Conservation (phyloP, 2,797 vertebrate genomes). For the Bryconaethiops microstoma region DNA sequence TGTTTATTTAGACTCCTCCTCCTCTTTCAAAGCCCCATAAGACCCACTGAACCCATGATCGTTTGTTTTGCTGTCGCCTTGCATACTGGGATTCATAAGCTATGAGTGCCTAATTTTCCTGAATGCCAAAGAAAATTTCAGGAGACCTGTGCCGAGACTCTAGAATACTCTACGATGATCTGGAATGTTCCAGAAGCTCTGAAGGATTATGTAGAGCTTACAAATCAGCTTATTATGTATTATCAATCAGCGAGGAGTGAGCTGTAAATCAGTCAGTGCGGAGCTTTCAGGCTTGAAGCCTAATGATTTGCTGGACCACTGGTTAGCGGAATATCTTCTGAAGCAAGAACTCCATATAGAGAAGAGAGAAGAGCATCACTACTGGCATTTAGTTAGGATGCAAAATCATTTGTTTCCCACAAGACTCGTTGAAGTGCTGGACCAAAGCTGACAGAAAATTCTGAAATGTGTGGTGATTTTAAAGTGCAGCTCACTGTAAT, state of each 20-base stretch:
- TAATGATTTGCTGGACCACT: not conserved
- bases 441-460: too few relatives aligned
- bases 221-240: not conserved
- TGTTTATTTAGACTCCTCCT: conserved; percentile 17
- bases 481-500: not conserved
- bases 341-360: too few relatives aligned
- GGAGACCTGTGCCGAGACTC: conserved; percentile 43
- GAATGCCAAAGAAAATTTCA: conserved; percentile 5
- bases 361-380: too few relatives aligned
- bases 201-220: not conserved
- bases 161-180: conserved; percentile 13
- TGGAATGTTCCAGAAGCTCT: conserved; percentile 40
- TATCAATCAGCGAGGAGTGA: conserved; percentile 33
- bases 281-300: conserved; percentile 6
- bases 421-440: too few relatives aligned
- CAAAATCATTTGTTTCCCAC: too few relatives aligned
- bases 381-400: too few relatives aligned
- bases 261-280: conserved; percentile 36
- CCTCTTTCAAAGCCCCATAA: conserved; percentile 3
- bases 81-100: conserved; percentile 21
- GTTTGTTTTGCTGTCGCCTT: not conserved
- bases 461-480: too few relatives aligned
- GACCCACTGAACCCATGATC: not conserved
- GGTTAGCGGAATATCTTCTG: too few relatives aligned
- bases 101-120: conserved; percentile 16